phyloP scores from a whole-genome alignment of 1,140 invertebrate species.

The Drosophila serrata region DNA sequence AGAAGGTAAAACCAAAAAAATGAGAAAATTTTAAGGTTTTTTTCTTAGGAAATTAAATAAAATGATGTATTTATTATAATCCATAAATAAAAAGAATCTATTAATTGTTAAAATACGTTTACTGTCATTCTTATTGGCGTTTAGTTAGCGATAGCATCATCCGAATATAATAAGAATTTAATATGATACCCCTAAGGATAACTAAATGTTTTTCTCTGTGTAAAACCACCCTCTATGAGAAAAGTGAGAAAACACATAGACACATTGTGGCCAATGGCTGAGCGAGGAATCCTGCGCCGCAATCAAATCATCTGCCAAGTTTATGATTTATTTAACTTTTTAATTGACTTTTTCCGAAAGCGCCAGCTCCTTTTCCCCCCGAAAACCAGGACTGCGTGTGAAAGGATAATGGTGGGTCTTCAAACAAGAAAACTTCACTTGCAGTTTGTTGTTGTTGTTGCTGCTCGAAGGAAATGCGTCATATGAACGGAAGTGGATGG shows the following conservation, averaged over 20 bases:
- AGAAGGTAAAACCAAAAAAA: background rate
- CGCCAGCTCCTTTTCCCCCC: conserved; percentile 27
- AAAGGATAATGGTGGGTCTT: conserved; percentile 83
- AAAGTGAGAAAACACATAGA: conserved; percentile 35
- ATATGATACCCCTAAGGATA: background rate
- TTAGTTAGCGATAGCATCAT: too few relatives aligned
- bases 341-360: conserved; percentile 84
- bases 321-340: conserved; percentile 85
- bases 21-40: too few relatives aligned
- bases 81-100: too few relatives aligned
- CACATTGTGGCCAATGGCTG: conserved; percentile 57
- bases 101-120: too few relatives aligned
- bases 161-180: background rate
- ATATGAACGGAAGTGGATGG: conserved; percentile 55
- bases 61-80: too few relatives aligned
- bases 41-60: background rate
- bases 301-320: conserved; percentile 85
- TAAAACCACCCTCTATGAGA: conserved; percentile 10
- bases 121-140: too few relatives aligned
- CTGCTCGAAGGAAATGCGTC: conserved; percentile 69
- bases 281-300: conserved; percentile 72
- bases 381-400: conserved; percentile 68
- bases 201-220: conserved; percentile 9
- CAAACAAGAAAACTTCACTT: conserved; percentile 72
- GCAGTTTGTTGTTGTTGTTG: conserved; percentile 45